phyloP scores from a whole-genome alignment of 2,888 invertebrate genomes.

The Netelia fuscicornis region DNA sequence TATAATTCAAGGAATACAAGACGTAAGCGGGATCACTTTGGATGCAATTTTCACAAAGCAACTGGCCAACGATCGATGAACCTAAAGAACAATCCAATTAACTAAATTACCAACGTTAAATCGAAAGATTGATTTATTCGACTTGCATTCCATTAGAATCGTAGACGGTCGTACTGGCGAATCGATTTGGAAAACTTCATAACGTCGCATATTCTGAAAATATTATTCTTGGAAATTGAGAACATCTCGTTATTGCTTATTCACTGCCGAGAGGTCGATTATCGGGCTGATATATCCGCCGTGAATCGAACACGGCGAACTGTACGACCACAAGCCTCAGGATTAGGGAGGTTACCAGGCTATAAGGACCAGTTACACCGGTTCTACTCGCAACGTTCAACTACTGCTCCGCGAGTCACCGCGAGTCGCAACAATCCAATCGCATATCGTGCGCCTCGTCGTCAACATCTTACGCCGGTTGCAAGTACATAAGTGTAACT shows the following conservation, averaged over 20 bases:
- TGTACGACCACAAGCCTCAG: constrained; percentile 30
- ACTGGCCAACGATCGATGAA: neutral
- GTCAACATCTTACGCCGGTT: constrained; percentile 41
- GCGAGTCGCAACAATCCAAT: constrained; percentile 64
- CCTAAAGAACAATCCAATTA: too few species aligned
- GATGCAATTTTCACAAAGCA: neutral
- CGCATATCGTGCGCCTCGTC: constrained; percentile 18
- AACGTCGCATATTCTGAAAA: neutral
- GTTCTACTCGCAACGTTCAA: constrained; percentile 57
- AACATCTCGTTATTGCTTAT: neutral
- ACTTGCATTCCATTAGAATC: too few species aligned
- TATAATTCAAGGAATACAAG: neutral
- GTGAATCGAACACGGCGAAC: constrained; percentile 19
- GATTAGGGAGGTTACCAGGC: constrained; percentile 68
- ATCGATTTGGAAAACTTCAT: too few species aligned
- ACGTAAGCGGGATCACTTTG: neutral
- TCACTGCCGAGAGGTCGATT: constrained; percentile 56
- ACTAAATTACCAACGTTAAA: too few species aligned
- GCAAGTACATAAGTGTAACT: constrained; percentile 39
- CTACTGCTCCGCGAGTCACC: constrained; percentile 39
- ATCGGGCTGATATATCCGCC: constrained; percentile 24
- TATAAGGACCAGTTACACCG: constrained; percentile 69
- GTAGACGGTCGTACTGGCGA: neutral
- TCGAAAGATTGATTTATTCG: too few species aligned
- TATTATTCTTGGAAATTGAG: neutral